Percentiles rank a stretch among this genome's conserved stretches.
These are phyloP conservation scores for Odocoileus hemionus DNA, from an alignment of 2,113 vertebrate genomes.

Conservation along the genomic window DNA sequence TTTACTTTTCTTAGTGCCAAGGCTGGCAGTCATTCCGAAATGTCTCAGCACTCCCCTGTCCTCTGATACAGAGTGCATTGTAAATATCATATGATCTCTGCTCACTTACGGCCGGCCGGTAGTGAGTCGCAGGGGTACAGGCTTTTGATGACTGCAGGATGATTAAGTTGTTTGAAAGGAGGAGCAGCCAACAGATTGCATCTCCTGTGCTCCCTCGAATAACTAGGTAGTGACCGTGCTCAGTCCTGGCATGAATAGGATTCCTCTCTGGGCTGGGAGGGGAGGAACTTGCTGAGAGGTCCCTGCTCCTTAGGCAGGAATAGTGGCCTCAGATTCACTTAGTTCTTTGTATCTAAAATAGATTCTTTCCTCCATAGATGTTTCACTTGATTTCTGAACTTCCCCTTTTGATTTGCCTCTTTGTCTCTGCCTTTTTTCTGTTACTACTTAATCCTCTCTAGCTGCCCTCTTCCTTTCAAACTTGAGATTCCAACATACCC, in stretches of 20 bases:
- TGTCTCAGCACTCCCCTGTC: not conserved
- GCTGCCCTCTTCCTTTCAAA: not conserved
- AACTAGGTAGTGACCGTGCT: accelerated
- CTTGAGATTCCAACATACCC: not conserved
- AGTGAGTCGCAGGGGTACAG: accelerated
- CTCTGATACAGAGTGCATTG: not conserved
- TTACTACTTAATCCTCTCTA: not conserved
- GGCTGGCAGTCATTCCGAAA: not conserved
- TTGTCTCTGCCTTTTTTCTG: not conserved
- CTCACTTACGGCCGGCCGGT: not conserved
- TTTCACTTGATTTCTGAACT: not conserved
- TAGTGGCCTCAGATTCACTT: not conserved
- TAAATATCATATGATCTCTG: accelerated
- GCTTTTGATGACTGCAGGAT: not conserved
- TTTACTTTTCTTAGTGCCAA: not conserved
- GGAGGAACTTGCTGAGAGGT: not conserved
- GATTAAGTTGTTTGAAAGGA: not conserved
- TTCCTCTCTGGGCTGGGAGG: not conserved
- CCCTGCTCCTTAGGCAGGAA: not conserved
- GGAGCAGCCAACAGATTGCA: not conserved
- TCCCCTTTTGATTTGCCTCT: not conserved
- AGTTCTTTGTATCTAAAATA: not conserved
- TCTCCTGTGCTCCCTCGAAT: accelerated
- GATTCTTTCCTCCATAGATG: not conserved
- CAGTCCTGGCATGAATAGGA: accelerated